Base-by-base conservation (phyloP, 2,797 vertebrate genomes). In the Diplodus sargus region DNA sequence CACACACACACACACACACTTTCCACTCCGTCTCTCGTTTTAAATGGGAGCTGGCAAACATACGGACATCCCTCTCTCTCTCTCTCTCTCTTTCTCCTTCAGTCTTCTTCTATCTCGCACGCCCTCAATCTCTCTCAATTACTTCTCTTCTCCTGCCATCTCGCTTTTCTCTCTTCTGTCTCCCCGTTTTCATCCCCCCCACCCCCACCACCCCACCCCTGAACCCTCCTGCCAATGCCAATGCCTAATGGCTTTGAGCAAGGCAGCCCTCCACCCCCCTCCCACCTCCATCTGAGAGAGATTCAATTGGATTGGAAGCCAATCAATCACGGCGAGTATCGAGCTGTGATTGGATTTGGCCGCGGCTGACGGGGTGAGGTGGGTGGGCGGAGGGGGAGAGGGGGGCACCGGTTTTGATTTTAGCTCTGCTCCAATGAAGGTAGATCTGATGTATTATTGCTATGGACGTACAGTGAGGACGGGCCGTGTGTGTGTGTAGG, bases 291-390 rank as follows among this genome's bases (percentile, higher is more conserved):
- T 80, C 70, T 86, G 71, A 81, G 79, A 87, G 78, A 89, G 76
- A 93, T 91, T 91, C 92, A 93, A 93, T 93, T 92, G 93, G 92
- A 93, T 87, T 93, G 91, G 91, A 93, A 92, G 90, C 91, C 86
- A 64, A 94, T 94, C 93, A 91, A 84, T 94, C 93, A 92, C 65
- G 3, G 73, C 14, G 58, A 73, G 88, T 94, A 94, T 94, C 59
- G 91, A 93, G 89, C 92, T 14, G 85, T 91, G 91, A 94, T 93
- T 93, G 93, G 92, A 94, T 94, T 94, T 93, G 91, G 78, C 85
- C 65, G 3, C 39, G 70, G 81, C 84, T 87, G 89, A 89, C 70
- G 71, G 87, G 84, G 83, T 59, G 83, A 77, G 77, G 76, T 63
- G 72, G 79, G 75, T 68, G 81, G 70, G 68, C 0, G 9, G 48